Percentiles rank a stretch among this genome's conserved stretches.
These are phyloP conservation scores for Drosophila limbata DNA, from an alignment of 2,888 invertebrate genomes.

Conservation along the genomic window DNA sequence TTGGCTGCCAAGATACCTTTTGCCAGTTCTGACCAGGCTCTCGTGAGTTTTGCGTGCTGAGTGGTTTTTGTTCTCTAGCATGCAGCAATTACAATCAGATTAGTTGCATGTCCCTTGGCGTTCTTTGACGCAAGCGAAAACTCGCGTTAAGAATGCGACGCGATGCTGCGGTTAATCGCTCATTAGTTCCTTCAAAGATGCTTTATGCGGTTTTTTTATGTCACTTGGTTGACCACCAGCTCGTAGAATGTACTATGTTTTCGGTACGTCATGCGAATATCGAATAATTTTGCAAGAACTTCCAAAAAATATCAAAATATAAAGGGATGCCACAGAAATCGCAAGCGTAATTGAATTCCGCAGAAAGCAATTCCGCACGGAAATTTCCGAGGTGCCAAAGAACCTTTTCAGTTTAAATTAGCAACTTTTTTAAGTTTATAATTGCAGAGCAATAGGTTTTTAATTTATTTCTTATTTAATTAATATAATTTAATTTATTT, in stretches of 20 bases:
- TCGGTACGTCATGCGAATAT: background rate
- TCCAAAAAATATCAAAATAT: too few species aligned
- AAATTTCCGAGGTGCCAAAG: too few species aligned
- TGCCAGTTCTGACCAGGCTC: constrained; percentile 25
- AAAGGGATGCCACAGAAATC: too few species aligned
- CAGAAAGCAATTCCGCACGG: too few species aligned
- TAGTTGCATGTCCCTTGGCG: constrained; percentile 59
- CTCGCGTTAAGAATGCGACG: constrained; percentile 16
- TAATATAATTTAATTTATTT: too few species aligned
- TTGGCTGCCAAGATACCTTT: constrained; percentile 55
- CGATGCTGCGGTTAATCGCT: constrained; percentile 27
- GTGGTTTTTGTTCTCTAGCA: constrained; percentile 52
- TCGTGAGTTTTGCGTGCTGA: constrained; percentile 56
- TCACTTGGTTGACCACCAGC: constrained; percentile 13
- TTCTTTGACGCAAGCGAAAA: constrained; percentile 18
- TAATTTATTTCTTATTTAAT: too few species aligned
- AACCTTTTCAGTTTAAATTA: too few species aligned
- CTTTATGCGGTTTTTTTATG: constrained; percentile 12
- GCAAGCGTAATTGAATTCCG: too few species aligned
- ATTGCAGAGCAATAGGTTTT: too few species aligned
- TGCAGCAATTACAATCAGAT: constrained; percentile 74
- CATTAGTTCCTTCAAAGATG: constrained; percentile 24
- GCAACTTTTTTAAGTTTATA: too few species aligned
- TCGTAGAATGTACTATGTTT: background rate
- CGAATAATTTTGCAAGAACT: background rate